Base-by-base conservation (phyloP, 2,113 vertebrate species). In the Orientallactaga bullata region DNA sequence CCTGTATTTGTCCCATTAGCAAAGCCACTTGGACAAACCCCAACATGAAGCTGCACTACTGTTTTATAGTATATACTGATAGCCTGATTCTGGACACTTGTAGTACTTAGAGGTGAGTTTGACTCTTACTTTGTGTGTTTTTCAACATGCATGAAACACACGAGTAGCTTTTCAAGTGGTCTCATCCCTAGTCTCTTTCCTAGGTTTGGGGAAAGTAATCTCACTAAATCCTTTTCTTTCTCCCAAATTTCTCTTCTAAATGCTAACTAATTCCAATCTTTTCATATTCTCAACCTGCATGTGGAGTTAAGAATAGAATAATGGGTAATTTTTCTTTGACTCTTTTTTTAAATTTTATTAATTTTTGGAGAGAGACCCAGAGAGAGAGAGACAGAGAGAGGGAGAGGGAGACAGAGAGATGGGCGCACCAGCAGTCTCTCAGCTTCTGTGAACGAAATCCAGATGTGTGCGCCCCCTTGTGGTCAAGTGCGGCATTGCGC, bases 281-380 rank as follows among this genome's bases (percentile, higher is more conserved):
- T 95, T 82, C 69, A 72, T 81, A 73, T 72, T 23, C 12, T 83
- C 76, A 86, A 7, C 79, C 94, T 92, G 51, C 30, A 51, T 86
- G 58, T 91, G 10, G 18, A 13, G 30, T 78, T 88, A 72, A 93
- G 77, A 77, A 35, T 65, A 85, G 51, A 95, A 61, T 79, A 86
- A 20, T 17, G 80, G 32, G 5, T n/a, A 87, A 37, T 90, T 92
- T 92, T 93, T 85, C 37, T 92, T 85, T 61, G 72, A 58, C 37
- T 95, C 26, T 84, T 79, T n/a, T n/a, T n/a, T n/a, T n/a, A n/a
- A n/a, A n/a, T n/a, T n/a, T n/a, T n/a, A n/a, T n/a, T n/a, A n/a
- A n/a, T n/a, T n/a, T n/a, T n/a, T n/a, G n/a, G n/a, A n/a, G n/a
- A n/a, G n/a, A n/a, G n/a, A n/a, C n/a, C n/a, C n/a, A n/a, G n/a